Base-by-base conservation (phyloP, 2,113 vertebrate species). In the Zosterops borbonicus region DNA sequence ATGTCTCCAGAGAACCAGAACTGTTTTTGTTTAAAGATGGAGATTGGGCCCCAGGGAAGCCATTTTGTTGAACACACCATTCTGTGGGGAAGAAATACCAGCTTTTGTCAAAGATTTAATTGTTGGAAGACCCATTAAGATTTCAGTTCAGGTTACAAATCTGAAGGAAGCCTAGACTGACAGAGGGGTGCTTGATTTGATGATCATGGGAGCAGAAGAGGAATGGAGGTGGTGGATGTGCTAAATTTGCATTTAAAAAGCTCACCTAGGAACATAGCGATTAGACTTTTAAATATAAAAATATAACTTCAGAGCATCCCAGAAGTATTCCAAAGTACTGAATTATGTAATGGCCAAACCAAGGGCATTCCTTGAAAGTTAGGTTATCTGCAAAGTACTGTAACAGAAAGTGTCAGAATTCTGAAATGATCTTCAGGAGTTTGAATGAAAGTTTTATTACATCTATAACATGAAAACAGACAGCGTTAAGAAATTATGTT, bases 231-330 rank as follows among this genome's bases (percentile, higher is more conserved):
- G 50, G 89, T 90, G 90, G 94, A 95, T 95, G 87, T 95, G 90
- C 47, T 83, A 87, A 92, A 95, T 96, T 96, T 97, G 89, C 95
- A 96, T 97, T 94, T 97, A 84, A 95, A 97, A 97, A 93, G 89
- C 95, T 95, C 95, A 97, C 92, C 84, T 94, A 96, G 95, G 94
- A 96, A 95, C 91, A 73, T 83, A 82, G 81, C 84, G 95, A 89
- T 96, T 95, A 97, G 92, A 97, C 92, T 95, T 95, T 95, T 95
- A 94, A 95, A 96, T 94, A 94, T 95, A 95, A 96, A 95, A 96
- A 87, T 89, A 59, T 92, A 97, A 95, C 93, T 95, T 91, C 31
- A 84, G 89, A 92, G 62, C 55, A 85, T 97, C 95, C 95, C 96
- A 91, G 86, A 94, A 94, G 94, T 90, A 90, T 94, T 92, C 56